Evolutionary conservation across 1,140 invertebrate genomes (phyloP), one percentile per base, ranked within the genome.

Genomic region (Phymastichus coffea): DNA sequence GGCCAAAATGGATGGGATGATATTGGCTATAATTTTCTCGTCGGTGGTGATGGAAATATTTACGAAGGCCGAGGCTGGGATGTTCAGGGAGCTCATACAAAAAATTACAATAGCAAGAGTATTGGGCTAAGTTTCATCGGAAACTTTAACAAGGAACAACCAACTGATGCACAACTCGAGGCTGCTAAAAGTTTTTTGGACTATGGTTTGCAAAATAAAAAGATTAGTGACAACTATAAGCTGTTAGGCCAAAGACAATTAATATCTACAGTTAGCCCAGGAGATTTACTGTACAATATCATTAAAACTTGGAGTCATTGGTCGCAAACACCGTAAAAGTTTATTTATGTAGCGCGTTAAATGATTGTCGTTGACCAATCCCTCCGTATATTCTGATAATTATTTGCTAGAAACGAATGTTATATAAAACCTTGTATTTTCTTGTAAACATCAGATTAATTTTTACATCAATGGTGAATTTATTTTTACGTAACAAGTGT

Each of bases 51-150:
- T 56, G 90, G 89, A 1, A 79, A 82, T 10, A 85, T 85, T 7
- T 93, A 92, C 66, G 84, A 87, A 61, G 92, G 89, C 1, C 81
- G 90, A 23, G 89, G 89, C 1, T 94, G 90, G 86, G 81, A 85
- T 20, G 75, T 70, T 1, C 71, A 86, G 0, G 91, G 91, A 3
- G 88, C 88, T 0, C 90, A 93, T 66, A 84, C 90, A 0, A 83
- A 82, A 2, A 74, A 72, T 17, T 91, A 86, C 66, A 93, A 94
- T 73, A 77, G 71, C 38, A 80, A 76, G 46, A 90, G 89, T 60
- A 83, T 92, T 20, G 91, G 88, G 46, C 89, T 92, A 63, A 86
- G 84, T 25, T 76, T 92, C 6, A 89, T 93, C 57, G 66, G 66
- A 0, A 61, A 61, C 2, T 70, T 54, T 22, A 63, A 43, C 1